These are phyloP conservation scores for Herpetotheres cachinnans DNA, from an alignment of 2,113 vertebrate genomes.

Conservation along the genomic window DNA sequence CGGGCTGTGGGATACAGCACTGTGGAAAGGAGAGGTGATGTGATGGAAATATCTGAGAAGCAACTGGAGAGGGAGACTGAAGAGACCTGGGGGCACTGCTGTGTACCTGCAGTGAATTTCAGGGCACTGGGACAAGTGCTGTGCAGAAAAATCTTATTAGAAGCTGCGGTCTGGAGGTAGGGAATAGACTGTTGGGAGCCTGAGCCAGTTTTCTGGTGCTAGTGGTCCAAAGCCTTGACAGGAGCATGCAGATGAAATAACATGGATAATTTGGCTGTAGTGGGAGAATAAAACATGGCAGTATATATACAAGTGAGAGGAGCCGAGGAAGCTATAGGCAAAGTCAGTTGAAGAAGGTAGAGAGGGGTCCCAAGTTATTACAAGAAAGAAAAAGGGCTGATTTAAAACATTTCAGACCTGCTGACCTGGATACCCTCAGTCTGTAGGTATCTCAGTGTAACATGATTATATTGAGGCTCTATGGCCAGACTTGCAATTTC, in stretches of 20 bases:
- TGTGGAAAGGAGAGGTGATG: background rate
- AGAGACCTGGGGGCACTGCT: background rate
- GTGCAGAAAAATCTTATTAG: background rate
- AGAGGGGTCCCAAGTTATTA: background rate
- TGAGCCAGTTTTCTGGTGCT: background rate
- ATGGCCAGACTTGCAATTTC: background rate
- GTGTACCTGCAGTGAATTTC: background rate
- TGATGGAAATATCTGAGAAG: background rate
- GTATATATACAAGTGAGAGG: background rate
- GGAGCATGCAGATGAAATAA: background rate
- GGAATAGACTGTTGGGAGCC: background rate
- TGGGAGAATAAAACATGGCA: background rate
- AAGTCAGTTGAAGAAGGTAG: background rate
- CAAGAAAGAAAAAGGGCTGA: background rate
- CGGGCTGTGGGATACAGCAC: accelerated
- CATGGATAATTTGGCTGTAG: background rate
- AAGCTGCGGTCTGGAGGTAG: background rate
- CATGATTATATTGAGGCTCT: background rate
- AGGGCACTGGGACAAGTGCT: background rate
- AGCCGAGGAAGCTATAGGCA: background rate
- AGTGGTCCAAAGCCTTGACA: background rate
- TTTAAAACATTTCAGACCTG: background rate
- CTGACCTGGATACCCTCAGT: background rate
- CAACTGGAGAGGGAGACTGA: background rate
- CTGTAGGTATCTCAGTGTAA: background rate